These are phyloP conservation scores for Tetropium fuscum DNA, from an alignment of 2,888 invertebrate species.

Conservation along the genomic window DNA sequence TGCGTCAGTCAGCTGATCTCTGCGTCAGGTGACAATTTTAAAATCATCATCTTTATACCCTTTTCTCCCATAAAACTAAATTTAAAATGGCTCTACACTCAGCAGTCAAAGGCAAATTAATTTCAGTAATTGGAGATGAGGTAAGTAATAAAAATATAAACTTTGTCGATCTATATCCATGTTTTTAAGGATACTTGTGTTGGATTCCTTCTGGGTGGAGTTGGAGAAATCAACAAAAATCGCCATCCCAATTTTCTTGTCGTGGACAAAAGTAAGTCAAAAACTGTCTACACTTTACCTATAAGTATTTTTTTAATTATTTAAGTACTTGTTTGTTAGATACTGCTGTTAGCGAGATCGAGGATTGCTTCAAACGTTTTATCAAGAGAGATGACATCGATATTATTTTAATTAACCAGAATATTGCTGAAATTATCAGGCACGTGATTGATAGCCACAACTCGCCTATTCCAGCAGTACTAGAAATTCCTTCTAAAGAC, in stretches of 20 bases:
- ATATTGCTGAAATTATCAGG: conserved; percentile 96
- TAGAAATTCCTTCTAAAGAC: conserved; percentile 98
- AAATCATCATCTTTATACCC: conserved; percentile 4
- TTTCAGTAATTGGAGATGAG: conserved; percentile 96
- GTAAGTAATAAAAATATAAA: conserved; percentile 65
- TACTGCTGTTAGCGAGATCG: conserved; percentile 95
- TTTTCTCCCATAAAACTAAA: conserved; percentile 22
- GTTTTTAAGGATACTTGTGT: conserved; percentile 93
- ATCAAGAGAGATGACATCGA: conserved; percentile 97
- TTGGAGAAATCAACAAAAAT: conserved; percentile 98
- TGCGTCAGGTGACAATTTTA: conserved; percentile 33
- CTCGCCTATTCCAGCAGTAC: conserved; percentile 92
- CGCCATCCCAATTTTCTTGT: conserved; percentile 97
- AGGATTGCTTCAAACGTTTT: conserved; percentile 96
- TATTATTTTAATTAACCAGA: conserved; percentile 99
- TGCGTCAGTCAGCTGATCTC: conserved; percentile 35
- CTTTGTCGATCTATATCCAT: conserved; percentile 1
- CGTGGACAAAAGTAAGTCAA: conserved; percentile 90
- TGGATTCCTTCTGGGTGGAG: conserved; percentile 96
- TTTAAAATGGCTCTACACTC: conserved; percentile 84
- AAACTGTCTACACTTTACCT: background rate
- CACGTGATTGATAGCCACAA: conserved; percentile 96
- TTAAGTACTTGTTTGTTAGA: conserved; percentile 71
- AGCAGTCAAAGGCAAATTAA: conserved; percentile 89
- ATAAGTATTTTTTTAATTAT: background rate